Percentiles rank a stretch among this genome's conserved stretches.
Conservation (phyloP, 2,113 vertebrate species). For the Zosterops hypoxanthus region DNA sequence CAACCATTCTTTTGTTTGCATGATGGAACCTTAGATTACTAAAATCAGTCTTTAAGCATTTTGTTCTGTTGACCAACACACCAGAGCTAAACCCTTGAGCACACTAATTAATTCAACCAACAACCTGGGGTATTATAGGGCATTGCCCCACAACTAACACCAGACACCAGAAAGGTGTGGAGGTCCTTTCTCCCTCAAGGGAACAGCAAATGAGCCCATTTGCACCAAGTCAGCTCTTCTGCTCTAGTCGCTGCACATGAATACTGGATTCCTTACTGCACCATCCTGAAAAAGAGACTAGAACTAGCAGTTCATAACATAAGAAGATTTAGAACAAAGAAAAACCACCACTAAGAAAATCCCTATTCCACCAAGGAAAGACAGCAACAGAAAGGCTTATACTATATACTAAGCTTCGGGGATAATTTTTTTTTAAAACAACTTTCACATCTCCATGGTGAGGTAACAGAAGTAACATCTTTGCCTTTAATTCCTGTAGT, state of each 20-base stretch:
- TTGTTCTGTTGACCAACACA: background rate
- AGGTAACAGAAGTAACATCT: background rate
- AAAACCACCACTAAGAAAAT: background rate
- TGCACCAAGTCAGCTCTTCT: background rate
- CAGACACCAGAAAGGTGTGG: background rate
- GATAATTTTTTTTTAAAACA: background rate
- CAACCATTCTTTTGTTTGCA: background rate
- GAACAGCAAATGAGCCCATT: background rate
- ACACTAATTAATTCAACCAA: background rate
- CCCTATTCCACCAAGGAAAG: background rate
- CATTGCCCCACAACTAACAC: background rate
- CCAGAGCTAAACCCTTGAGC: background rate
- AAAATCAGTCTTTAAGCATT: background rate
- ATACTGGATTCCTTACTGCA: rapidly evolving
- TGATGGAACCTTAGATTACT: background rate
- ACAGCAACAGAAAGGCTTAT: background rate
- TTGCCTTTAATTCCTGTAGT: background rate
- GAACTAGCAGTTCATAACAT: background rate
- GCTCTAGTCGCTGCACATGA: background rate
- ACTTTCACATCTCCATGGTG: background rate
- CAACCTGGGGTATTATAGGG: background rate
- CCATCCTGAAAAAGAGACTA: background rate
- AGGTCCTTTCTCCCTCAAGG: background rate
- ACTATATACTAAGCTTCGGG: background rate
- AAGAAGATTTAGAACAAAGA: background rate